A percentile compares a stretch with the other conserved stretches of the same genome.
phyloP scores from a whole-genome alignment of 2,113 vertebrate species.

The Zosterops hypoxanthus region DNA sequence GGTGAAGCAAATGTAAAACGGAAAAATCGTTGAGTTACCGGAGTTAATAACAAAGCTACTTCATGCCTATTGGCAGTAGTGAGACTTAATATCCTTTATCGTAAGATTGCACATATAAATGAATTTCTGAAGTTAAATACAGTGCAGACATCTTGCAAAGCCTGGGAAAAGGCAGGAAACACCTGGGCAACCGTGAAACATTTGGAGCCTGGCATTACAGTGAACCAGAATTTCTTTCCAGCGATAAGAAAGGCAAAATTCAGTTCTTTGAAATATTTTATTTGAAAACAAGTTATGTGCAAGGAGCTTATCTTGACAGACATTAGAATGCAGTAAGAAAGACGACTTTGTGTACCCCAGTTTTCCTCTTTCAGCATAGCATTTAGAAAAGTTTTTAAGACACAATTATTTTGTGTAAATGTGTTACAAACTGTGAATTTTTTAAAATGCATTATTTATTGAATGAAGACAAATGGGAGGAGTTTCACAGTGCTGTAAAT shows the following conservation, averaged over 20 bases:
- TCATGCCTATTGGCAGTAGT: not conserved
- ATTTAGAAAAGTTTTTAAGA: not conserved
- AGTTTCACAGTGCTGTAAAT: not conserved
- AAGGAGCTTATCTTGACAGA: not conserved
- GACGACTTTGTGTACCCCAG: not conserved
- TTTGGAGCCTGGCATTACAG: not conserved
- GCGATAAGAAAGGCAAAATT: not conserved
- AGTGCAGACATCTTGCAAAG: not conserved
- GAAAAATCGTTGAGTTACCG: not conserved
- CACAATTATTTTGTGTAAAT: not conserved
- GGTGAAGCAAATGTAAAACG: not conserved
- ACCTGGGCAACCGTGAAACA: not conserved
- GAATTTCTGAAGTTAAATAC: not conserved
- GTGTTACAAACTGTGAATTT: not conserved
- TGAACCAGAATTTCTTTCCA: not conserved
- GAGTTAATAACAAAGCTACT: not conserved
- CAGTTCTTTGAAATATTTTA: not conserved
- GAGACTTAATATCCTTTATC: not conserved
- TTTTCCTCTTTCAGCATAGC: not conserved
- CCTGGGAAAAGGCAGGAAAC: not conserved
- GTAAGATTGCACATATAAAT: not conserved
- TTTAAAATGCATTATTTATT: not conserved
- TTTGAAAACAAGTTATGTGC: not conserved
- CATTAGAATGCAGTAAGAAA: not conserved
- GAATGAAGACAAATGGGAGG: not conserved